Base-by-base conservation (phyloP, 2,888 invertebrate species). In the Euzetes globulus region DNA sequence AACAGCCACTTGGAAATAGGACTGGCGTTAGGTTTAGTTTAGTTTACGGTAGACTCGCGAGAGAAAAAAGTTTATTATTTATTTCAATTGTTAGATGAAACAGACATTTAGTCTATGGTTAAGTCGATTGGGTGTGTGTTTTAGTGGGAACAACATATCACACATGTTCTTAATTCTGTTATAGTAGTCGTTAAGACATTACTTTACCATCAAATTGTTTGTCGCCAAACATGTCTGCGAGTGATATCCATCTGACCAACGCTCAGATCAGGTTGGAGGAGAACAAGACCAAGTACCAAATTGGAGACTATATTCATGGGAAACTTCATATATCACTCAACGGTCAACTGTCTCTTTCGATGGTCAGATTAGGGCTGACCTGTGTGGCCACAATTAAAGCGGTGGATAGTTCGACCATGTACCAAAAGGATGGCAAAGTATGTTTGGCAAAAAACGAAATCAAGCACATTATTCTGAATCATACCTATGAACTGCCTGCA, bases 401-500 rank as follows among this genome's bases (percentile, higher is more conserved):
- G 22, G 68, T 22, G 17, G 68, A 68, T 9, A 45, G 33, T 15
- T 68, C 68, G 5, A n/a, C 29, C 17, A 37, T 37, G 45, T 68
- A 45, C n/a, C 37, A 22, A 33, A 68, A 68, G 37, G 68, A 68
- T 5, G 68, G 68, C 3, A 29, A 25, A 27, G 63, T 63, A 17
- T 63, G 29, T 29, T n/a, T 63, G 63, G 41, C 37, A n/a, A 45
- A 68, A 5, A 68, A 41, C 13, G n/a, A 15, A 4, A n/a, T 9
- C 19, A 68, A 68, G 45, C 68, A 68, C 19, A 22, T 25, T 19
- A 41, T 22, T 33, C 45, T 68, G 7, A 19, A 68, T 68, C 45
- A 68, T 45, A 68, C 45, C 11, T 68, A 68, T 45, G 68, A 68
- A 68, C 68, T 68, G 22, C 68, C 68, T 7, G 37, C 37, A 22